phyloP scores from a whole-genome alignment of 2,888 invertebrate genomes.

The Mesorhabditis sp. region DNA sequence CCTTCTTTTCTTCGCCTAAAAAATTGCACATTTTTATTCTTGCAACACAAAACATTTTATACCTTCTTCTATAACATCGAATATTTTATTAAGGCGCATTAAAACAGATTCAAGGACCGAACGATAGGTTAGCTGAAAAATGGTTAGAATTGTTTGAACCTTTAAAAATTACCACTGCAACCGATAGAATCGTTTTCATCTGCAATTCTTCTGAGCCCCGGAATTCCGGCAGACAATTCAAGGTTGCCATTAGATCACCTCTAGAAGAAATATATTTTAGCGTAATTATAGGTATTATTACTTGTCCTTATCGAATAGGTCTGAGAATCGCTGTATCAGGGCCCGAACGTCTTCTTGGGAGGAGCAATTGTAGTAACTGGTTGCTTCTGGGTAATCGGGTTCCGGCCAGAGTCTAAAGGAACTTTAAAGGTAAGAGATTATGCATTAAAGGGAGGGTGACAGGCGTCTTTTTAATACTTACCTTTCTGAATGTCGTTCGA shows the following conservation, averaged over 20 bases:
- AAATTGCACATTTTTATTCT: not conserved
- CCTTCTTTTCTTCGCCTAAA: not conserved
- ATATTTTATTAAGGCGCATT: slow-evolving; percentile 72
- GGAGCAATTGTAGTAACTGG: slow-evolving; percentile 37
- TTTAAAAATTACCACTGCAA: slow-evolving; percentile 71
- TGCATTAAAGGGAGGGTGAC: no score
- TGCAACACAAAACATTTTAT: not conserved
- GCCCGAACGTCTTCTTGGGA: slow-evolving; percentile 28
- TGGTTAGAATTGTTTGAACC: not conserved
- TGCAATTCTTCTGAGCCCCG: slow-evolving; percentile 82
- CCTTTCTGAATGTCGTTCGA: not conserved
- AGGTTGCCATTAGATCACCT: slow-evolving; percentile 74
- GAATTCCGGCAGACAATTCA: slow-evolving; percentile 77
- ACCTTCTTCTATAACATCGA: slow-evolving; percentile 65
- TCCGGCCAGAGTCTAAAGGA: slow-evolving; percentile 24
- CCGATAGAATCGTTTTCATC: slow-evolving; percentile 89
- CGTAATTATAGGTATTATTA: not conserved
- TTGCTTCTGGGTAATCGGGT: slow-evolving; percentile 43
- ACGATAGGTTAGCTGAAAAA: slow-evolving; percentile 71
- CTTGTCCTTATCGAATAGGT: slow-evolving; percentile 18
- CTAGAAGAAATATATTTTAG: not conserved
- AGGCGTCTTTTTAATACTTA: no score
- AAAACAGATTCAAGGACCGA: slow-evolving; percentile 70
- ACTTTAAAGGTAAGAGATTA: no score
- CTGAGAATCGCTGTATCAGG: slow-evolving; percentile 23